Base-by-base conservation (phyloP, 1,140 invertebrate genomes). In the Geopemphigus sp. region DNA sequence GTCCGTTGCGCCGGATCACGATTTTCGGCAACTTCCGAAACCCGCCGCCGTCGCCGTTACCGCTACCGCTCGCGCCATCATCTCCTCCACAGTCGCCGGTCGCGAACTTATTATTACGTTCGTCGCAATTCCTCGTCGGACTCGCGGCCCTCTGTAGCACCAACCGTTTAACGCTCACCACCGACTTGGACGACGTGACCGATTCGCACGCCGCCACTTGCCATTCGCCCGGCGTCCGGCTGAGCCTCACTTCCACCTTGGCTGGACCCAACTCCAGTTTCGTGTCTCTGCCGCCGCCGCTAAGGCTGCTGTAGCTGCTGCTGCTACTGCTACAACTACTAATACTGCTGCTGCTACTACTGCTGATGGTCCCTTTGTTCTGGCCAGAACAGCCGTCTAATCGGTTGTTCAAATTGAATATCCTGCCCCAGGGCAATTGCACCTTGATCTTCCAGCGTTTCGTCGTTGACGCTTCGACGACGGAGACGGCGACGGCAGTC, bases 231-330 rank as follows among this genome's bases (percentile, higher is more conserved):
- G 59, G 72, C 4, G 81, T 78, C 53, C 19, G 81, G 5, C 29
- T 66, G 11, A 81, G 24, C 22, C 73, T 63, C 24, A 81, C 72
- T 68, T 81, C 56, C 10, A 81, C 70, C 29, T 78, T 63, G 1
- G 81, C 81, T 1, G 81, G 81, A 14, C 81, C 81, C 15, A 81
- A 32, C 24, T 78, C 81, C 10, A 81, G 22, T 56, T 66, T 70
- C 17, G 61, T 68, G 5, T 68, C 61, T 24, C 12, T 68, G 14
- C 11, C n/a, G n/a, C n/a, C n/a, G n/a, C n/a, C n/a, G n/a, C n/a
- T n/a, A n/a, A n/a, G n/a, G n/a, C n/a, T n/a, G n/a, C n/a, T n/a
- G n/a, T n/a, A n/a, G n/a, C n/a, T n/a, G n/a, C n/a, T n/a, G n/a
- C n/a, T n/a, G n/a, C n/a, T n/a, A n/a, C n/a, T n/a, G n/a, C n/a